These are phyloP conservation scores for Stegodyphus dumicola DNA, from an alignment of 1,140 invertebrate species.

Conservation along the genomic window DNA sequence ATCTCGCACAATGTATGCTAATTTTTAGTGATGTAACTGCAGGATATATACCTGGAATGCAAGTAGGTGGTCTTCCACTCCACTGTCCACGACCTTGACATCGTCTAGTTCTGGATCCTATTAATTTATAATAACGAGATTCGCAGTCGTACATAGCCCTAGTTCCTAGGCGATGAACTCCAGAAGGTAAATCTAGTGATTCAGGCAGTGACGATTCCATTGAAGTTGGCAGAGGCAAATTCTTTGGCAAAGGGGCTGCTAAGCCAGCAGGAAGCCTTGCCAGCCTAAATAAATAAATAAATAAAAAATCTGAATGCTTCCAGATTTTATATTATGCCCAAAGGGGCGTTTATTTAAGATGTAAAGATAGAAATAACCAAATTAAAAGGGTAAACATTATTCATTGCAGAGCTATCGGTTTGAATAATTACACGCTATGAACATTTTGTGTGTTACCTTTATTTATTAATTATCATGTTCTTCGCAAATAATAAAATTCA, in stretches of 20 bases:
- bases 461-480: no score
- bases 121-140: slow-evolving; percentile 59
- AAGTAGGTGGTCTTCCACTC: slow-evolving; percentile 58
- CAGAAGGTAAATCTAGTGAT: slow-evolving; percentile 32
- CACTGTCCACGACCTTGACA: slow-evolving; percentile 50
- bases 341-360: no score
- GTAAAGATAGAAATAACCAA: no score
- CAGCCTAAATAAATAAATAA: background rate
- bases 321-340: no score
- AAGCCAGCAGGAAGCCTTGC: slow-evolving; percentile 6
- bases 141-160: slow-evolving; percentile 53
- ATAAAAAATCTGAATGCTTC: no score
- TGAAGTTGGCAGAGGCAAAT: background rate
- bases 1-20: no score
- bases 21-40: no score
- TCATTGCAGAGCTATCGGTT: no score
- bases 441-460: no score
- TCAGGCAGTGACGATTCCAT: background rate
- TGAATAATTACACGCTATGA: no score
- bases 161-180: slow-evolving; percentile 23
- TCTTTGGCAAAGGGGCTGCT: slow-evolving; percentile 13
- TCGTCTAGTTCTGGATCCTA: slow-evolving; percentile 55
- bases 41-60: slow-evolving; percentile 42
- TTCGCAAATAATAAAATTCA: no score
- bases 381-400: no score